Conservation (phyloP, 1,140 invertebrate species). For the Bombus sibiricus region DNA sequence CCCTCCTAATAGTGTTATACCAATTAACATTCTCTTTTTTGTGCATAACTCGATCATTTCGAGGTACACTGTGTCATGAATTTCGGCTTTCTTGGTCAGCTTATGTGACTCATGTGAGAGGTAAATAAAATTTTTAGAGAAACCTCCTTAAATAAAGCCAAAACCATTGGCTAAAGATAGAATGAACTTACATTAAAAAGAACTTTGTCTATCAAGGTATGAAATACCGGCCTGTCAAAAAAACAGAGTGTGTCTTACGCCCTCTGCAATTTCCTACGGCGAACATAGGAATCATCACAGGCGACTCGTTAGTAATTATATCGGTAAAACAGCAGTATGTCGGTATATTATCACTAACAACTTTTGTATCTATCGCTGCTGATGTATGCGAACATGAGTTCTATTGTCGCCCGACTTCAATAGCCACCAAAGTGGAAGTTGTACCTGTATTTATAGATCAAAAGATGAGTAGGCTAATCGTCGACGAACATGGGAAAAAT, state of each 20-base stretch:
- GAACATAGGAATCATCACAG: background rate
- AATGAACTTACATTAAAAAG: background rate
- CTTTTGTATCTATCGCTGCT: no score
- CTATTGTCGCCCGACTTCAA: no score
- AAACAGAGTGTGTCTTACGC: background rate
- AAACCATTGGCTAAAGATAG: background rate
- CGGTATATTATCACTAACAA: no score
- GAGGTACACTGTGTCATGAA: slow-evolving; percentile 30
- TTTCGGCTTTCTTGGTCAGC: slow-evolving; percentile 16
- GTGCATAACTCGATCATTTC: slow-evolving; percentile 88
- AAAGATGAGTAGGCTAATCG: no score
- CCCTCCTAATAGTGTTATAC: slow-evolving; percentile 85
- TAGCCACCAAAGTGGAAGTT: no score
- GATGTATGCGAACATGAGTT: no score
- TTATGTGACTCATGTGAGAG: slow-evolving; percentile 32
- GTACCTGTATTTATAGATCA: no score
- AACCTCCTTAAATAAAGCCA: background rate
- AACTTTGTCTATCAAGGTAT: background rate
- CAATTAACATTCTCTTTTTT: slow-evolving; percentile 87
- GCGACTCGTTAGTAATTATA: no score
- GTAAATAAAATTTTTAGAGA: background rate
- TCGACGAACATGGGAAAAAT: no score
- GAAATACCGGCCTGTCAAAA: background rate
- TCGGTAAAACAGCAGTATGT: no score
- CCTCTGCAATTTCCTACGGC: background rate